These are phyloP conservation scores for Caenorhabditis doughertyi DNA, from an alignment of 2,888 invertebrate species.

Conservation along the genomic window DNA sequence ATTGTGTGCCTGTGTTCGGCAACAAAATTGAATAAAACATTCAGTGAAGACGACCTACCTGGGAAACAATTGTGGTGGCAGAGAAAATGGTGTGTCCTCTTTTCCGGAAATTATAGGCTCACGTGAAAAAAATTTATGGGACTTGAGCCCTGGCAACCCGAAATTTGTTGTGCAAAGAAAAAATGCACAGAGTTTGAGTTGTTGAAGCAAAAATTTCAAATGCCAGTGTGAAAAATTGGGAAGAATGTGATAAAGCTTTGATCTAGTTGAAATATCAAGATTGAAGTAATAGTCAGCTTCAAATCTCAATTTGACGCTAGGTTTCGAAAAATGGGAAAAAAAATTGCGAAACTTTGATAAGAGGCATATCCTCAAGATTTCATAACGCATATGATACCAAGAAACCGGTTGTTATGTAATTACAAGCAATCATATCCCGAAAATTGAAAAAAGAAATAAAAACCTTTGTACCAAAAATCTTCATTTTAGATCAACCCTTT, in stretches of 20 bases:
- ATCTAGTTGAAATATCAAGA: too few relatives aligned
- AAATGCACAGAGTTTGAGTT: not conserved
- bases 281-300: too few relatives aligned
- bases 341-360: too few relatives aligned
- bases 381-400: not conserved
- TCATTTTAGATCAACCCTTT: not conserved
- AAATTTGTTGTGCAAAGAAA: not conserved
- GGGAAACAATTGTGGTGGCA: not conserved
- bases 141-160: not conserved
- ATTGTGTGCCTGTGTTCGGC: slow-evolving; percentile 54
- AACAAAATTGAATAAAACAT: slow-evolving; percentile 44
- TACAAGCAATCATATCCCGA: not conserved
- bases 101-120: not conserved
- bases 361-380: too few relatives aligned
- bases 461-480: too few relatives aligned
- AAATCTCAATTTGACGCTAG: too few relatives aligned
- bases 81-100: not conserved
- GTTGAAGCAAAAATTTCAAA: not conserved
- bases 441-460: not conserved
- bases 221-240: slow-evolving; percentile 2
- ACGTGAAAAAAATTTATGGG: not conserved
- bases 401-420: not conserved
- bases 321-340: too few relatives aligned
- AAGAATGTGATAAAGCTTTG: not conserved
- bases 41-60: slow-evolving; percentile 26